Evolutionary conservation across 2,888 invertebrate species (phyloP).

Genomic region (Tipula lateralis): DNA sequence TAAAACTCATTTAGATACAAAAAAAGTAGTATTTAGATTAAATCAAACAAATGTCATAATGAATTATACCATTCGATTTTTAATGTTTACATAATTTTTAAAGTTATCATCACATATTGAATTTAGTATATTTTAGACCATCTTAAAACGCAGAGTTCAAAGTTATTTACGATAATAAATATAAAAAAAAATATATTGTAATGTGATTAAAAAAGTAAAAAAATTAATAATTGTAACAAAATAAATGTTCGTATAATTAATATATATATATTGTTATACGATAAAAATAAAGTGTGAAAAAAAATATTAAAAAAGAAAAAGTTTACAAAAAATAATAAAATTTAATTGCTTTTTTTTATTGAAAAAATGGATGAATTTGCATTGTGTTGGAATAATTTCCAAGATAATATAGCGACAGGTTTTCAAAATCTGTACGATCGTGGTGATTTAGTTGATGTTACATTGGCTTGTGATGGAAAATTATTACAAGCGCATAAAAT

Average conservation of each 20-base stretch:
- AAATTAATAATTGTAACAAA: neutral
- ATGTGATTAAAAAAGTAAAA: neutral
- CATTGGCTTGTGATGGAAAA: conserved; percentile 52
- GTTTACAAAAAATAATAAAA: neutral
- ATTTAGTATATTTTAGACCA: conserved; percentile 26
- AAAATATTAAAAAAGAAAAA: neutral
- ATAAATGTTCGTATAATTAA: neutral
- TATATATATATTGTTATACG: neutral
- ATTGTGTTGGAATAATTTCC: conserved; percentile 51
- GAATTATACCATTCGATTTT: neutral
- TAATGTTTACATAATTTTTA: conserved; percentile 12
- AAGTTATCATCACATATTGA: neutral
- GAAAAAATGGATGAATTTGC: conserved; percentile 46
- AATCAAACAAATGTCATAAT: neutral
- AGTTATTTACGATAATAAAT: conserved; percentile 30
- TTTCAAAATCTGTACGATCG: conserved; percentile 49
- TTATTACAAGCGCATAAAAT: conserved; percentile 52
- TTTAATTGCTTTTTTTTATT: conserved; percentile 20
- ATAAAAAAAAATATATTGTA: neutral
- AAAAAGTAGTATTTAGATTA: neutral
- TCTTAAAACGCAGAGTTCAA: conserved; percentile 25
- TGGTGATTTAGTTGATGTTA: conserved; percentile 52
- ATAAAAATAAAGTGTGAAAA: neutral
- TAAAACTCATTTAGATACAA: neutral
- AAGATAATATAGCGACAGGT: conserved; percentile 49